A percentile compares a stretch with the other conserved stretches of the same genome.
These are phyloP conservation scores for Babylonia areolata DNA, from an alignment of 1,140 invertebrate species.

Conservation along the genomic window DNA sequence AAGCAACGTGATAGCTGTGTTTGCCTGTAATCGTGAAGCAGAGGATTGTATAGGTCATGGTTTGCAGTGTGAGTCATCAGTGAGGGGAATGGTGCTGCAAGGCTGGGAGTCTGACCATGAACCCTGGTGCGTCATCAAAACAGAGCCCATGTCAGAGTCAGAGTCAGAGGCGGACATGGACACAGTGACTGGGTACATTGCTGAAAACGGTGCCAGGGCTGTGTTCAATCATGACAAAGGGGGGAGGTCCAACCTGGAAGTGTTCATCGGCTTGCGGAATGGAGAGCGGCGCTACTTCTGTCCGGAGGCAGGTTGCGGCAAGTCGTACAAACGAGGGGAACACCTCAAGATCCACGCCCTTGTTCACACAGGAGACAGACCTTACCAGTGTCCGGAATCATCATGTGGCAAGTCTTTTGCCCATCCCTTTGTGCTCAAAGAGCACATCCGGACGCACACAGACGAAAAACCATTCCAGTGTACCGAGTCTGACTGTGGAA, in stretches of 20 bases:
- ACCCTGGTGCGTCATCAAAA: slow-evolving; percentile 7
- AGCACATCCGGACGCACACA: not conserved
- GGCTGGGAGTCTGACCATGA: not conserved
- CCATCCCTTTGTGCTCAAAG: not conserved
- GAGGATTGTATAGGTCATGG: too few species aligned
- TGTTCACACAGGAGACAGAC: not conserved
- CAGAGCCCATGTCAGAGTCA: not conserved
- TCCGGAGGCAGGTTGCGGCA: not conserved
- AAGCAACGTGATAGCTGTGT: too few species aligned
- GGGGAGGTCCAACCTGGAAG: not conserved
- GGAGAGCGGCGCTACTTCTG: not conserved
- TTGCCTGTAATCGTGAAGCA: too few species aligned
- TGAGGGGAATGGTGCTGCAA: not conserved
- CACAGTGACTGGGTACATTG: not conserved
- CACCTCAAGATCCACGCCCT: not conserved
- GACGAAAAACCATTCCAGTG: not conserved
- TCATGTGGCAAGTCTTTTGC: not conserved
- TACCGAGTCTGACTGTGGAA: not conserved
- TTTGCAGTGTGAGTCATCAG: not conserved
- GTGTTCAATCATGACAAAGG: not conserved
- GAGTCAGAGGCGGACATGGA: not conserved
- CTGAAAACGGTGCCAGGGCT: not conserved
- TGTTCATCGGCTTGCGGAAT: not conserved
- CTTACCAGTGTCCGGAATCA: not conserved
- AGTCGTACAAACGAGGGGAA: not conserved